phyloP scores from a whole-genome alignment of 1,140 invertebrate species.

The Drosophila nigrodunni region DNA sequence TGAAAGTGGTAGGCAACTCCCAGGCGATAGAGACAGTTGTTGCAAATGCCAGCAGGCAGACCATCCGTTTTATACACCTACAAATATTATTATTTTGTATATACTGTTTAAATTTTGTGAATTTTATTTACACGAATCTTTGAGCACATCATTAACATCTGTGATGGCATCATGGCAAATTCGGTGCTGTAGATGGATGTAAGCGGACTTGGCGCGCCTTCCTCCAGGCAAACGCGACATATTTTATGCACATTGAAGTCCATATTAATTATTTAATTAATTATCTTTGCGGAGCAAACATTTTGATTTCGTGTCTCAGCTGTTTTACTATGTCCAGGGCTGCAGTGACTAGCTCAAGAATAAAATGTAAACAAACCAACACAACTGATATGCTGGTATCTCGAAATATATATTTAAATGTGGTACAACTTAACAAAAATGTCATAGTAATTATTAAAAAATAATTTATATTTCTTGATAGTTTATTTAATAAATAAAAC shows the following conservation, averaged over 20 bases:
- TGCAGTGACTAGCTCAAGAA: background rate
- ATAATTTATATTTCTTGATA: background rate
- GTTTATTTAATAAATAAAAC: too few relatives aligned
- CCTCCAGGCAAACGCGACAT: constrained; percentile 88
- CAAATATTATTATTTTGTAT: constrained; percentile 39
- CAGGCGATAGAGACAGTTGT: constrained; percentile 88
- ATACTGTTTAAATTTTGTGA: background rate
- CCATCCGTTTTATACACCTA: constrained; percentile 88
- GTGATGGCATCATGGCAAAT: constrained; percentile 87
- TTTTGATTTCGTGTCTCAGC: constrained; percentile 18
- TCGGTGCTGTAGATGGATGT: constrained; percentile 88
- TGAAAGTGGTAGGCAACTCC: constrained; percentile 89
- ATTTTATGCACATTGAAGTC: constrained; percentile 85
- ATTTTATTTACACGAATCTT: constrained; percentile 86
- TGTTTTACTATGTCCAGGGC: constrained; percentile 9
- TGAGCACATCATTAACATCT: constrained; percentile 88
- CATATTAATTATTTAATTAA: constrained; percentile 40
- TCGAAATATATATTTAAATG: too few relatives aligned
- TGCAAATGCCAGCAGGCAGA: constrained; percentile 88
- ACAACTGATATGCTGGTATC: background rate
- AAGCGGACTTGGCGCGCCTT: constrained; percentile 85
- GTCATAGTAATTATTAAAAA: too few relatives aligned
- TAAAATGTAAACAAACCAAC: background rate
- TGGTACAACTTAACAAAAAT: too few relatives aligned
- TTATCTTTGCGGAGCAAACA: constrained; percentile 27